Evolutionary conservation across 2,113 vertebrate species (phyloP), one percentile per base, ranked within the genome.

Genomic region (Pandion haliaetus): DNA sequence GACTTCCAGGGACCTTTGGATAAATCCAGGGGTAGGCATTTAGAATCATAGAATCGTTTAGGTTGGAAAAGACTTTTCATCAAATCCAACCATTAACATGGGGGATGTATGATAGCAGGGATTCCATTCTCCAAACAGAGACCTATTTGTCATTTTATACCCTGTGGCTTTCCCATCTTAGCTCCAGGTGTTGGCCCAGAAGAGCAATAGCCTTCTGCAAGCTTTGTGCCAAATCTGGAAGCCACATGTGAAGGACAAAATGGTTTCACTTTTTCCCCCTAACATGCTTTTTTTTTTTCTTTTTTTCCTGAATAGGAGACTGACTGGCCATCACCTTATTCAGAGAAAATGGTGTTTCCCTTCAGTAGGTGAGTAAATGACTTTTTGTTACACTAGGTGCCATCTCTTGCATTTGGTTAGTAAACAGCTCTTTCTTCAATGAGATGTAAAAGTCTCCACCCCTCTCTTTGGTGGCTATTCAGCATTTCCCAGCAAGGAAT

Each of bases 201-300:
- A 83, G 25, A 59, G 6, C 13, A 77, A 58, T 14, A 47, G 7
- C 21, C 19, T 47, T 52, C 58, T 57, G 24, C 52, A 78, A 34
- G 36, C 14, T 50, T 12, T 32, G 5, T 61, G 6, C 5, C 34
- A 77, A 62, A 83, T 54, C 31, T 36, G 26, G 67, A 86, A 86
- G 19, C 4, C 23, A 28, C 7, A 69, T 19, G 6, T 49, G 11
- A 77, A 86, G 9, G 10, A 36, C 31, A 88, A 77, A 90, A 44
- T 0, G 0, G 2, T 59, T 82, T 63, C 12, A 57, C 12, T 34
- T 47, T 57, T 55, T 57, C 16, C 6, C 24, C 5, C 1, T 0
- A 11, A 78, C 58, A 38, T 50, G 4, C 1, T 1, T 18, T 62
- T 55, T 67, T 63, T 31, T 14, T 5, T 17, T 3, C 2, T 32